phyloP scores from a whole-genome alignment of 1,140 invertebrate species.

The Hyles vespertilio region DNA sequence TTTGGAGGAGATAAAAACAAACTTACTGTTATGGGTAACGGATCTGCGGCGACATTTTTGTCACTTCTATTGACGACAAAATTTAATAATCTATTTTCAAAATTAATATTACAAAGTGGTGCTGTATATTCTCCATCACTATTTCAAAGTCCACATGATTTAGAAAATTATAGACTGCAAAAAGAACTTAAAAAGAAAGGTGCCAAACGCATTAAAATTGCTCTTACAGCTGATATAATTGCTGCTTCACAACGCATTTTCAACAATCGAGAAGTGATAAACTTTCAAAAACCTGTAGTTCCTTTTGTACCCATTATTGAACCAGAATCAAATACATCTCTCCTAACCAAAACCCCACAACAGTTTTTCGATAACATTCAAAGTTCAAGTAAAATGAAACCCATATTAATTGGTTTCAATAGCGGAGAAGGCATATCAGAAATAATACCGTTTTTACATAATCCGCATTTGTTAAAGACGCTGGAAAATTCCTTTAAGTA shows the following conservation, averaged over 20 bases:
- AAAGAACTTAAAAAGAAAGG: constrained; percentile 19
- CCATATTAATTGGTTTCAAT: constrained; percentile 55
- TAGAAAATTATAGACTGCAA: constrained; percentile 37
- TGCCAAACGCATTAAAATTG: constrained; percentile 25
- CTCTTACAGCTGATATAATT: constrained; percentile 37
- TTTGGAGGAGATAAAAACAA: constrained; percentile 60
- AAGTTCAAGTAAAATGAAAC: constrained; percentile 25
- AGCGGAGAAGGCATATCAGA: constrained; percentile 61
- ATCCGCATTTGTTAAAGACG: constrained; percentile 36
- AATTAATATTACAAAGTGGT: constrained; percentile 60
- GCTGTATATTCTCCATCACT: constrained; percentile 50
- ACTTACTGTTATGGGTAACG: constrained; percentile 61
- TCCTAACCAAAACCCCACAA: constrained; percentile 30
- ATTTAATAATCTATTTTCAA: constrained; percentile 50
- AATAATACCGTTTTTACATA: constrained; percentile 57
- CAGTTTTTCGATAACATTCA: constrained; percentile 26
- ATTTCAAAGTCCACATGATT: constrained; percentile 32
- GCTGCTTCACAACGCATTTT: constrained; percentile 45
- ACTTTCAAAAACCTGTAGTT: constrained; percentile 50
- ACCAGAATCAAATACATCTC: constrained; percentile 32
- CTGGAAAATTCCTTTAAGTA: constrained; percentile 43
- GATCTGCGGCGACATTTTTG: constrained; percentile 46
- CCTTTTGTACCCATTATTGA: constrained; percentile 52
- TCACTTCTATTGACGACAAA: constrained; percentile 46
- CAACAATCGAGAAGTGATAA: constrained; percentile 35